These are phyloP conservation scores for Pholis gunnellus DNA, from an alignment of 2,113 vertebrate species.

Conservation along the genomic window DNA sequence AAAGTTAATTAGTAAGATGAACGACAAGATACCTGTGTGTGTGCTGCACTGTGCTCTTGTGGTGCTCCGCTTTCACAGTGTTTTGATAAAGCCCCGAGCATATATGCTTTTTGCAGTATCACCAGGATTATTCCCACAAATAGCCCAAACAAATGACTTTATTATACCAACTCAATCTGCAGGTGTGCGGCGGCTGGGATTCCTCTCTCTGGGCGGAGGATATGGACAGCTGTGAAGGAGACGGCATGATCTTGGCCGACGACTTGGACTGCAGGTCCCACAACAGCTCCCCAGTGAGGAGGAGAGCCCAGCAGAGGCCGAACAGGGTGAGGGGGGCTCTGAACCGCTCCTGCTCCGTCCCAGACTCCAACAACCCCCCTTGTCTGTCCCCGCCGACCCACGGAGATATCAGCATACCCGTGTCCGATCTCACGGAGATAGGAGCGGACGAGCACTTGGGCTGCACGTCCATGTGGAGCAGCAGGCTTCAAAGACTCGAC, in stretches of 20 bases:
- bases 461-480: slow-evolving; percentile 64
- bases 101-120: not conserved
- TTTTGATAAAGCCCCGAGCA: too few species aligned
- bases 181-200: slow-evolving; percentile 77
- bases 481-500: slow-evolving; percentile 57
- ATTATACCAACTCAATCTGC: slow-evolving; percentile 13
- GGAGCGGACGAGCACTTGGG: slow-evolving; percentile 69
- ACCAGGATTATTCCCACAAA: not conserved
- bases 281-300: slow-evolving; percentile 79
- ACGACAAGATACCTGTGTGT: too few species aligned
- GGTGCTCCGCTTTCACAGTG: too few species aligned
- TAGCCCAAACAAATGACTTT: not conserved
- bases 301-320: slow-evolving; percentile 71
- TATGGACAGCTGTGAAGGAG: slow-evolving; percentile 63
- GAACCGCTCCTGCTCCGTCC: slow-evolving; percentile 85
- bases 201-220: slow-evolving; percentile 76
- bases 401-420: slow-evolving; percentile 77
- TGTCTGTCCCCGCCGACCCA: slow-evolving; percentile 65
- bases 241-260: slow-evolving; percentile 46
- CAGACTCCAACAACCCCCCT: slow-evolving; percentile 85
- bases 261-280: slow-evolving; percentile 77
- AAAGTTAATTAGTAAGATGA: too few species aligned
- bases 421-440: slow-evolving; percentile 83
- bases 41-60: too few species aligned
- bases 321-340: slow-evolving; percentile 74